A percentile compares a stretch with the other conserved stretches of the same genome.
These are phyloP conservation scores for Mola mola DNA, from an alignment of 2,113 vertebrate genomes.

Conservation along the genomic window DNA sequence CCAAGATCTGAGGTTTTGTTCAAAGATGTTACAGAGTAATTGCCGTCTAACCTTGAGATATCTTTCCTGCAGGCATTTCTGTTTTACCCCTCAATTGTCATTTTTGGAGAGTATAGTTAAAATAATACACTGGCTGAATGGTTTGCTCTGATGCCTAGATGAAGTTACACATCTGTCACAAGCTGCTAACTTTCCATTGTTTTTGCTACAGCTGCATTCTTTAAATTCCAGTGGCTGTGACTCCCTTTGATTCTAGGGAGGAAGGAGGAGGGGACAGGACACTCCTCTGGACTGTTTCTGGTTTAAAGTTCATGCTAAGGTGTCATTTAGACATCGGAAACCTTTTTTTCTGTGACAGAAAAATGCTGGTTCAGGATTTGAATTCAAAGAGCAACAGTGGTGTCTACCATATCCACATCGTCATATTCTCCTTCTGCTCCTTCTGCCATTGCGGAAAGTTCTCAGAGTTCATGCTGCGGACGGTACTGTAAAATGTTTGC, in stretches of 20 bases:
- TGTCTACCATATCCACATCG: too few species aligned
- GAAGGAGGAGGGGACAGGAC: slow-evolving; percentile 24
- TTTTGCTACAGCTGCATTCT: slow-evolving; percentile 61
- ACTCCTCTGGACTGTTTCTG: slow-evolving; percentile 6
- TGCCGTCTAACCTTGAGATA: slow-evolving; percentile 37
- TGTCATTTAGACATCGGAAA: slow-evolving; percentile 13
- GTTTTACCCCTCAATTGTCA: background rate
- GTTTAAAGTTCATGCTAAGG: slow-evolving; percentile 14
- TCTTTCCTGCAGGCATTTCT: slow-evolving; percentile 29
- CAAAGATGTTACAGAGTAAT: slow-evolving; percentile 16
- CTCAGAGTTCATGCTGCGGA: too few species aligned
- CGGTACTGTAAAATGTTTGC: too few species aligned
- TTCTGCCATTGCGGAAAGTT: too few species aligned
- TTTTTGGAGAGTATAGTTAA: slow-evolving; percentile 16
- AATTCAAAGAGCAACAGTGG: background rate
- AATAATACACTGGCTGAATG: slow-evolving; percentile 16
- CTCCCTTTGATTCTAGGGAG: slow-evolving; percentile 46
- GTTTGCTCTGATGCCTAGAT: slow-evolving; percentile 32
- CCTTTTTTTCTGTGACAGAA: too few species aligned
- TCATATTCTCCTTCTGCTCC: too few species aligned
- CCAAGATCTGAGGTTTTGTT: slow-evolving; percentile 18
- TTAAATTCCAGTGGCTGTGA: slow-evolving; percentile 61
- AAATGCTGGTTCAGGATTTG: background rate
- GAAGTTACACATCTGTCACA: slow-evolving; percentile 64
- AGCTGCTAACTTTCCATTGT: slow-evolving; percentile 49